Percentiles rank a stretch among this genome's conserved stretches.
These are phyloP conservation scores for Andrena camellia DNA, from an alignment of 2,888 invertebrate genomes.

Conservation along the genomic window DNA sequence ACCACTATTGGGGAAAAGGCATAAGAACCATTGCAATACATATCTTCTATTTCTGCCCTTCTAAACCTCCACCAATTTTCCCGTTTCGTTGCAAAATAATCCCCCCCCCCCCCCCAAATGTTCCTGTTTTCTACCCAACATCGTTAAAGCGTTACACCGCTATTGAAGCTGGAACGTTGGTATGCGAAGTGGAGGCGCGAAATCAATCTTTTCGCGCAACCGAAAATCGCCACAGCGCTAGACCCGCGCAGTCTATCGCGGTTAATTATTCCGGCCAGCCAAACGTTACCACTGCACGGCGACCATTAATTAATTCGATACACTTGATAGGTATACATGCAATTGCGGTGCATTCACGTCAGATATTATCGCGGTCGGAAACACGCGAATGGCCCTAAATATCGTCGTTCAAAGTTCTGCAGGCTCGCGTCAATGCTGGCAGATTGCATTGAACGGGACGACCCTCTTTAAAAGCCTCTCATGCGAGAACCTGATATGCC, in stretches of 20 bases:
- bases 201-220: conserved; percentile 10
- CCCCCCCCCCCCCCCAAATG: too few species aligned
- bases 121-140: too few species aligned
- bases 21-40: too few species aligned
- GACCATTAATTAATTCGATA: conserved; percentile 43
- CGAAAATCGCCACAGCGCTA: neutral
- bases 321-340: conserved; percentile 13
- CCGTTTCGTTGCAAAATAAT: too few species aligned
- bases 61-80: too few species aligned
- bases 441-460: conserved; percentile 66
- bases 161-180: too few species aligned
- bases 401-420: conserved; percentile 31
- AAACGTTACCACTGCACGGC: conserved; percentile 16
- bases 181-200: neutral
- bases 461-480: conserved; percentile 64
- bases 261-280: conserved; percentile 19
- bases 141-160: too few species aligned
- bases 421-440: conserved; percentile 58
- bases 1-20: too few species aligned
- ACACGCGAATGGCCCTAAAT: conserved; percentile 50
- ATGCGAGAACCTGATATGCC: conserved; percentile 68
- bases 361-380: conserved; percentile 41
- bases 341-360: conserved; percentile 2
- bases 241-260: conserved; percentile 10
- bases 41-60: too few species aligned